These are phyloP conservation scores for Rhopalosiphum padi DNA, from an alignment of 1,140 invertebrate species.

Conservation along the genomic window DNA sequence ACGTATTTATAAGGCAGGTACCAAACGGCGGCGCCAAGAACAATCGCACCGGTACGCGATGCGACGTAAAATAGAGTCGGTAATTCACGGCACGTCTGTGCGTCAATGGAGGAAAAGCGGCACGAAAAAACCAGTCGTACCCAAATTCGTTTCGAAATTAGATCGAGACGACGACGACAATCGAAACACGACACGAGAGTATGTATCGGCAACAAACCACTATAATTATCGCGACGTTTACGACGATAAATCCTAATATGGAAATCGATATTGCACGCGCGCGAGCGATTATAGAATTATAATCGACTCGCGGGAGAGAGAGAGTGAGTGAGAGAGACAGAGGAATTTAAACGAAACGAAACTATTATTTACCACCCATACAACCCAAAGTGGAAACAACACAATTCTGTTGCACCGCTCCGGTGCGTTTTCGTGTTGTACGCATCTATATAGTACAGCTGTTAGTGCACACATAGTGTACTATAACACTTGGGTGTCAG, in stretches of 20 bases:
- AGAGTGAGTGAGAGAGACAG: background rate
- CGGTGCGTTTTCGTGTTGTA: background rate
- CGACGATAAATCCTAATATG: background rate
- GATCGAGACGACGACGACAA: background rate
- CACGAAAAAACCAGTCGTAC: background rate
- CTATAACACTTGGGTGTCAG: constrained; percentile 10
- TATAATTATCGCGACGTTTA: background rate
- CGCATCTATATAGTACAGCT: background rate
- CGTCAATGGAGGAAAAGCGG: background rate
- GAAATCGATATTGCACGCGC: background rate
- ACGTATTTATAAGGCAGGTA: background rate
- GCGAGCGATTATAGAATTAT: background rate
- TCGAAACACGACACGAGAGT: background rate
- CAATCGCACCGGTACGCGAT: background rate
- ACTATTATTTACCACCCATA: background rate
- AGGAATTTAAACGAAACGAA: background rate
- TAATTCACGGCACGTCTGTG: background rate
- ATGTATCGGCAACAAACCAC: background rate
- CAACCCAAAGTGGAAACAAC: background rate
- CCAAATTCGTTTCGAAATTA: background rate
- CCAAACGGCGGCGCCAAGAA: background rate
- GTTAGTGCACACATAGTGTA: background rate
- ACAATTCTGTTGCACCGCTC: background rate
- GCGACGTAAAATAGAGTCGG: background rate
- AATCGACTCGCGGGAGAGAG: background rate